Conservation (phyloP, 2,888 invertebrate genomes). For the Acrobasis consociella region DNA sequence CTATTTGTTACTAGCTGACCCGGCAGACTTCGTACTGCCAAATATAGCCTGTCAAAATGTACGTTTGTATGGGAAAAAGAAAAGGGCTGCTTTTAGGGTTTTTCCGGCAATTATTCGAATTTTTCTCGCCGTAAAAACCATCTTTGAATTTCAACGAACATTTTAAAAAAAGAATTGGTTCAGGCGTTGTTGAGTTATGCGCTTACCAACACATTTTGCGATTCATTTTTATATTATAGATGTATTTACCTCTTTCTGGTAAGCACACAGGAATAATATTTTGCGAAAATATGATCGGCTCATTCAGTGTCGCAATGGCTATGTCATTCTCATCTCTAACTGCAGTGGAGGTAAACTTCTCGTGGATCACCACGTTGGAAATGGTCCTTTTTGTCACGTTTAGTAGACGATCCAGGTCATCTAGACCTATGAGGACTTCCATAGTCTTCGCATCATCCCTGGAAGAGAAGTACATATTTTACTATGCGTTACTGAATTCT, state of each 20-base stretch:
- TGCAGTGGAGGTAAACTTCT: constrained; percentile 73
- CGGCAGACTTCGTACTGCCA: too few relatives aligned
- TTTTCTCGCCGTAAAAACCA: too few relatives aligned
- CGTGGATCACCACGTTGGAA: constrained; percentile 67
- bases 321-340: constrained; percentile 83
- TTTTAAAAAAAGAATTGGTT: too few relatives aligned
- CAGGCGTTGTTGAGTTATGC: too few relatives aligned
- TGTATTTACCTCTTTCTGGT: constrained; percentile 64
- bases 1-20: too few relatives aligned
- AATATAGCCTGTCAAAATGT: too few relatives aligned
- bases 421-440: constrained; percentile 71
- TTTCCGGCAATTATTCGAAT: too few relatives aligned
- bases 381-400: constrained; percentile 65
- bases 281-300: constrained; percentile 66
- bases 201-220: too few relatives aligned
- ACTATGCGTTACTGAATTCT: background rate
- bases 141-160: too few relatives aligned
- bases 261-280: constrained; percentile 80
- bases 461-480: constrained; percentile 32
- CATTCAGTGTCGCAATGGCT: constrained; percentile 74
- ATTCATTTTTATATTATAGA: too few relatives aligned
- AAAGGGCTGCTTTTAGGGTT: too few relatives aligned
- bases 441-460: constrained; percentile 67
- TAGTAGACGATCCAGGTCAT: constrained; percentile 59
- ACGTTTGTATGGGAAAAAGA: too few relatives aligned